phyloP scores from a whole-genome alignment of 2,113 vertebrate species.

The Mastomys coucha region DNA sequence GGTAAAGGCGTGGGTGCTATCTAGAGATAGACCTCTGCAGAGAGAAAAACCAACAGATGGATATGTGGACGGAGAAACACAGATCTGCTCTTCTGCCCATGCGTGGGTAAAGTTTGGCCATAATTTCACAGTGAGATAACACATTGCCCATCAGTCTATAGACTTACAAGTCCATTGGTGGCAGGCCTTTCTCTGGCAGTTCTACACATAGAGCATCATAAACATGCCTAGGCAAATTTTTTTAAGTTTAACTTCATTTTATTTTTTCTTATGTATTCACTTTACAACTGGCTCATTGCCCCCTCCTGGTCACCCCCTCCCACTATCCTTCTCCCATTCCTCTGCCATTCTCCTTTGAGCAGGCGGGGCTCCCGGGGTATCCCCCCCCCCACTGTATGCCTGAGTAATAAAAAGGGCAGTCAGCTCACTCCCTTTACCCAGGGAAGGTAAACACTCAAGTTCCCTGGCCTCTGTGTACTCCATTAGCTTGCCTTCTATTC shows the following conservation, averaged over 20 bases:
- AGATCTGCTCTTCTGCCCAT: neutral
- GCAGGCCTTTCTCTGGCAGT: neutral
- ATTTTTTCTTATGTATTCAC: too few species aligned
- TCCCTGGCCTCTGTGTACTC: neutral
- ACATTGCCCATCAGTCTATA: neutral
- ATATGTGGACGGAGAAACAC: fast-evolving
- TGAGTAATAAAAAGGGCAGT: neutral
- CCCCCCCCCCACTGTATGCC: neutral
- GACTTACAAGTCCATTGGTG: neutral
- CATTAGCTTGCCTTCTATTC: neutral
- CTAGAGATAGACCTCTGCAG: neutral
- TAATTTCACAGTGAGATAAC: neutral
- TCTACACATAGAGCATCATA: fast-evolving
- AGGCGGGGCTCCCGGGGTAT: too few species aligned
- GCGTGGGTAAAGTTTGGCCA: neutral
- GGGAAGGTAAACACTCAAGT: neutral
- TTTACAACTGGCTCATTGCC: too few species aligned
- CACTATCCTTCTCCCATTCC: too few species aligned
- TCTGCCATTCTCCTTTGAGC: too few species aligned
- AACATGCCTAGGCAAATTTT: neutral
- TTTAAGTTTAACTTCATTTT: too few species aligned
- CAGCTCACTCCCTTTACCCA: neutral
- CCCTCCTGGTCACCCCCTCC: too few species aligned
- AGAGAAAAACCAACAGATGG: neutral
- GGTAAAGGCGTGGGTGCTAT: neutral